Conservation (phyloP, 53 echinoderm and acorn worm genomes). For the Actinopyga echinites region DNA sequence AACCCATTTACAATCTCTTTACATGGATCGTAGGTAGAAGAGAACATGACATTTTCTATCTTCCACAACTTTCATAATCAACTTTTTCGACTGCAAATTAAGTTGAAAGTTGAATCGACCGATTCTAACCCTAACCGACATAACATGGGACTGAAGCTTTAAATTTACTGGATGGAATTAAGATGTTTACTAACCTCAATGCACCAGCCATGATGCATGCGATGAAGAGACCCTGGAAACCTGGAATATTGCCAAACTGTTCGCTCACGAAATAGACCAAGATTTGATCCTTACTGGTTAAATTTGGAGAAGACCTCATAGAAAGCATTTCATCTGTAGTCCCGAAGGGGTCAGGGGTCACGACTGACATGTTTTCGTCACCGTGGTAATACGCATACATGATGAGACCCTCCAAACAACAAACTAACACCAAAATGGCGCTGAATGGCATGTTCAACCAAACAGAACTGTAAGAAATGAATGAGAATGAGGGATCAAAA, state of each 20-base stretch:
- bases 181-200: constrained; percentile 36
- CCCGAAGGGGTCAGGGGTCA: background rate
- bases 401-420: constrained; percentile 53
- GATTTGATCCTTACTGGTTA: constrained; percentile 33
- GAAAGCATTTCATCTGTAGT: background rate
- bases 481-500: background rate
- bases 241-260: constrained; percentile 63
- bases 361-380: background rate
- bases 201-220: constrained; percentile 68
- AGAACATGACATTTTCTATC: no score
- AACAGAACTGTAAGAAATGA: constrained; percentile 36
- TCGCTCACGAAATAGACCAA: constrained; percentile 27
- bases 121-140: no score
- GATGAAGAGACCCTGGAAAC: constrained; percentile 59
- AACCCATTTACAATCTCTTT: no score
- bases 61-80: no score
- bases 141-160: no score
- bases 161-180: background rate
- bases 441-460: constrained; percentile 61
- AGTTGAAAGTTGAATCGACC: no score
- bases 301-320: constrained; percentile 28
- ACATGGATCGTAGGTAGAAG: no score
- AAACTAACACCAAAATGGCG: constrained; percentile 38
- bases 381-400: constrained; percentile 61
- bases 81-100: no score